Evolutionary conservation across 2,113 vertebrate species (phyloP).

Genomic region (Pleuronectes platessa): DNA sequence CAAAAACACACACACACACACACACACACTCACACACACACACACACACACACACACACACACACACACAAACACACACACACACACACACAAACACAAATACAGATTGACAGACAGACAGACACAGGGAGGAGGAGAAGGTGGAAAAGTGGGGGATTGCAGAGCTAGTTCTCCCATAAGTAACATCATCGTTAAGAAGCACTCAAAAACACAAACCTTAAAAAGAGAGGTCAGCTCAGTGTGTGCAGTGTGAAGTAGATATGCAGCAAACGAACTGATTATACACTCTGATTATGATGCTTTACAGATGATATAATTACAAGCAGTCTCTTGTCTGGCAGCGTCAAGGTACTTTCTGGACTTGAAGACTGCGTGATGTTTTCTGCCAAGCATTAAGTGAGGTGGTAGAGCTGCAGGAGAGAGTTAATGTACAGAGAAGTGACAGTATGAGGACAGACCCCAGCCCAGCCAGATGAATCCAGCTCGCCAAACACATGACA

Average conservation of each 20-base stretch:
- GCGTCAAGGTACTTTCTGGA: conserved; percentile 17
- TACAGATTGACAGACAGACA: background rate
- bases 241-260: background rate
- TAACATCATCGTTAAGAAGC: conserved; percentile 17
- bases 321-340: conserved; percentile 31
- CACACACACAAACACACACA: conserved; percentile 9
- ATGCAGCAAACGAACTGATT: background rate
- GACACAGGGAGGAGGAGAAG: conserved; percentile 6
- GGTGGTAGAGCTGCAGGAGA: conserved; percentile 36
- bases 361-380: background rate
- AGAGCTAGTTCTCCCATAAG: conserved; percentile 4
- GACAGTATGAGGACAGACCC: conserved; percentile 46
- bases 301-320: conserved; percentile 8
- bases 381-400: conserved; percentile 12
- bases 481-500: conserved; percentile 65
- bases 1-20: conserved; percentile 43
- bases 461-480: conserved; percentile 42
- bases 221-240: background rate
- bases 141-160: background rate
- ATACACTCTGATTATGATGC: background rate
- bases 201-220: background rate
- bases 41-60: background rate
- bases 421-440: conserved; percentile 27
- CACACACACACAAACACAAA: too few species aligned
- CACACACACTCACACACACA: background rate